Evolutionary conservation across 2,888 invertebrate species (phyloP).

Genomic region (Drymonia ruficornis): DNA sequence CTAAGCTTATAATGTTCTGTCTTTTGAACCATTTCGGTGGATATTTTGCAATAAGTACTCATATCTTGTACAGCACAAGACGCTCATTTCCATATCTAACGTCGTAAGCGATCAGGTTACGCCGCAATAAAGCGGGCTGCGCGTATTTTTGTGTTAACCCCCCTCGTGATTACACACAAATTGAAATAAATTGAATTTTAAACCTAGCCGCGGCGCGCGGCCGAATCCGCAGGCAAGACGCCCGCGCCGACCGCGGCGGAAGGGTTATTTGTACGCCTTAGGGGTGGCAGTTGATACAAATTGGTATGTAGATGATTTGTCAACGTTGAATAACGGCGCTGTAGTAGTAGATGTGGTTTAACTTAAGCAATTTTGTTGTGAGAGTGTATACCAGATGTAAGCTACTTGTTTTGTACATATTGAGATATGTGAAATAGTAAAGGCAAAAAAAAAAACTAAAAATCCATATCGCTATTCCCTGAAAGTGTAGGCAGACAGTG

Average conservation of each 20-base stretch:
- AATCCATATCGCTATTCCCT: too few relatives aligned
- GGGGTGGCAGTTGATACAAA: conserved; percentile 49
- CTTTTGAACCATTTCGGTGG: too few relatives aligned
- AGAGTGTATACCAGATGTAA: too few relatives aligned
- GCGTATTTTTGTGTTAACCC: conserved; percentile 78
- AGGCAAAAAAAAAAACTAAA: too few relatives aligned
- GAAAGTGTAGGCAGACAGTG: too few relatives aligned
- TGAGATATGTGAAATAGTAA: too few relatives aligned
- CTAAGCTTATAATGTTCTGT: too few relatives aligned
- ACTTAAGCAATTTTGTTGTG: not conserved
- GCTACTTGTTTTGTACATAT: too few relatives aligned
- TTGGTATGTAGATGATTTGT: conserved; percentile 2
- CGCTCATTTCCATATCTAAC: conserved; percentile 58
- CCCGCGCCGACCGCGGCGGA: conserved; percentile 45
- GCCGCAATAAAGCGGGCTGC: conserved; percentile 52
- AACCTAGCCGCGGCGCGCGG: conserved; percentile 60
- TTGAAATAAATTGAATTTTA: conserved; percentile 84
- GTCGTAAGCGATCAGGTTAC: conserved; percentile 62
- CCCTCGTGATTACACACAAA: conserved; percentile 79
- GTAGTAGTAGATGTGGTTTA: not conserved
- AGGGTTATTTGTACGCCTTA: conserved; percentile 70
- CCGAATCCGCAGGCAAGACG: conserved; percentile 57
- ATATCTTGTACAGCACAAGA: conserved; percentile 10
- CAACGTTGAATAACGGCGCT: not conserved
- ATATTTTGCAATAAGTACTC: too few relatives aligned